Base-by-base conservation (phyloP, 2,888 invertebrate genomes). In the Andrena dorsata region DNA sequence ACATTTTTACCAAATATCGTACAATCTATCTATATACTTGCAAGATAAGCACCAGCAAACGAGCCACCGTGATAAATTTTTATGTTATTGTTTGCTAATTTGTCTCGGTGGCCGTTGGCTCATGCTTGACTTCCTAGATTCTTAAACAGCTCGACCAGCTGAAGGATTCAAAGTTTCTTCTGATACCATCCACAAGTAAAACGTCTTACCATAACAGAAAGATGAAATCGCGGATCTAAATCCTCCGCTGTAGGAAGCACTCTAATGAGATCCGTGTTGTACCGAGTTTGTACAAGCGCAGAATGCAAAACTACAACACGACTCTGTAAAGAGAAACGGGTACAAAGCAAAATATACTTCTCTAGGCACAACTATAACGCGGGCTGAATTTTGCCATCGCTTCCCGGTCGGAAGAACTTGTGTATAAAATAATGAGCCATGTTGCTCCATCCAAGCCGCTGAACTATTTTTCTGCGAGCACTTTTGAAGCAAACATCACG, bases 231-330 rank as follows among this genome's bases (percentile, higher is more conserved):
- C 1, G 35, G 10, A 10, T 60, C 41, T 30, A 41, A 70, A 70
- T 60, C 41, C 58, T 23, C 47, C 13, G 7, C 60, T 30, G 13
- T 28, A 60, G 56, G 13, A 16, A 47, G 47, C 30, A 47, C 49
- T n/a, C 49, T 71, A 61, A 71, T 61, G 49, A 71, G 32, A 20
- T 71, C 47, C 23, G 13, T n/a, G 32, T 32, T 51, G 49, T 16
- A 4, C 49, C 7, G 16, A 51, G 47, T 61, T 71, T 71, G 49
- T 61, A 49, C 23, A 51, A 61, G 23, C 13, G 7, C 2, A 16
- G 47, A 23, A 16, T 61, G 13, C 16, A 10, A 5, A 49, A 32
- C 16, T 32, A 32, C 5, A 23, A 49, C 13, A 23, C 32, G 32
- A 23, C 26, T 49, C 16, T 5, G 47, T 26, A 1, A 28, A 35